Evolutionary conservation across 2,113 vertebrate genomes (phyloP), one percentile per base, ranked within the genome.

Genomic region (Nycticryphes semicollaris): DNA sequence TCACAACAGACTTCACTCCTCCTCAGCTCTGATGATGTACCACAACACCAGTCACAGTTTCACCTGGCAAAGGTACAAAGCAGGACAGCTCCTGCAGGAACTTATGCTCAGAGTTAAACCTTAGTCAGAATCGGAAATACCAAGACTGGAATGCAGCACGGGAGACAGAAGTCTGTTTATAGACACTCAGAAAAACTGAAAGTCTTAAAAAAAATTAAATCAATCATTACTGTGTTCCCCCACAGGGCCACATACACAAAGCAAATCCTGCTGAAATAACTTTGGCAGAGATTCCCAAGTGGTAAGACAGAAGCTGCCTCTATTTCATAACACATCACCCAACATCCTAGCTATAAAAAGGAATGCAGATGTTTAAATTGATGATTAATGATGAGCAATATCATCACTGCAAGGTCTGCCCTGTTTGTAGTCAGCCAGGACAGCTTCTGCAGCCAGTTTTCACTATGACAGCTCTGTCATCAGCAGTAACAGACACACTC

Each of bases 191-290:
- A 35, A 94, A 89, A 84, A 63, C 23, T 17, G 8, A 19, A 77
- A 86, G 43, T 27, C 66, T 79, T 69, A 7, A 76, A 85, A 87
- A 77, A 75, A 33, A 56, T 17, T 21, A 59, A 33, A 56, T 18
- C 19, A 63, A 20, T 31, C 50, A 87, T 94, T 94, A 87, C 91
- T 94, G 87, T 94, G 93, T 91, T 95, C 90, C 94, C 81, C 50
- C 1, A 1, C 25, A 95, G 90, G 91, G 78, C 76, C 72, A 67
- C 20, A 47, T 10, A 54, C 0, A 59, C 24, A 31, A 69, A 48
- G 45, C 60, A 67, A 78, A 90, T 25, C 35, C 84, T 57, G 35
- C 68, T 75, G 80, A 67, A 77, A 45, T 31, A n/a, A 75, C 64
- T 89, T 50, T 30, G 80, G 88, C 86, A 90, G 77, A 57, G 80